Base-by-base conservation (phyloP, 2,797 vertebrate genomes). In the Huso huso region DNA sequence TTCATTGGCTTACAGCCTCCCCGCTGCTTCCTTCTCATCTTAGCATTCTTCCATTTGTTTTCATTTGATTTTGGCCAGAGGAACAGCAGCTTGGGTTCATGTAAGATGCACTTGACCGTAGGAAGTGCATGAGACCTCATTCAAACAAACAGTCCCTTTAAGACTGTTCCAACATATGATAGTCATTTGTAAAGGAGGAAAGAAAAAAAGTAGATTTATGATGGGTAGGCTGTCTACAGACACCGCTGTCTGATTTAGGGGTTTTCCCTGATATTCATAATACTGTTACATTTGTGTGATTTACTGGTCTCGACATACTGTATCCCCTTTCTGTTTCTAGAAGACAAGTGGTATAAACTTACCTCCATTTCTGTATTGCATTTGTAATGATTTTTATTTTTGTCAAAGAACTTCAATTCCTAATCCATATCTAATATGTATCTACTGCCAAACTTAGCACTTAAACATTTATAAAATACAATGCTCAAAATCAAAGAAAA, bases 41-140 rank as follows among this genome's bases (percentile, higher is more conserved):
- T 23, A 15, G 12, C 6, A 7, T 15, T 23, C 49, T 49, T 58
- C 55, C 53, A 64, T 59, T 69, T 69, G 67, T 23, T 60, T 64
- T 67, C 37, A 18, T 51, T 61, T 37, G 12, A 57, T 11, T 15
- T n/a, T 48, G 48, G 51, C 23, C 12, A 55, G 50, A 37, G 7
- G 48, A 53, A 52, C 61, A 57, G 23, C 61, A 52, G 66, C 55
- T 61, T 68, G 61, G 23, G 55, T 48, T 67, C 66, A 62, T 60
- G 49, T 13, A 58, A 49, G 15, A 53, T 62, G 59, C 60, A 62
- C 60, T 52, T 62, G 60, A 55, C 48, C 49, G n/a, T 51, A 58
- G 15, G 13, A n/a, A 11, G 15, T 11, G 3, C 12, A 13, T 13
- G 15, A 58, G 51, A 51, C 66, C 62, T 62, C 10, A 63, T 68